Percentiles rank a stretch among this genome's conserved stretches.
phyloP scores from a whole-genome alignment of 1,140 invertebrate genomes.

The Papilio polytes region DNA sequence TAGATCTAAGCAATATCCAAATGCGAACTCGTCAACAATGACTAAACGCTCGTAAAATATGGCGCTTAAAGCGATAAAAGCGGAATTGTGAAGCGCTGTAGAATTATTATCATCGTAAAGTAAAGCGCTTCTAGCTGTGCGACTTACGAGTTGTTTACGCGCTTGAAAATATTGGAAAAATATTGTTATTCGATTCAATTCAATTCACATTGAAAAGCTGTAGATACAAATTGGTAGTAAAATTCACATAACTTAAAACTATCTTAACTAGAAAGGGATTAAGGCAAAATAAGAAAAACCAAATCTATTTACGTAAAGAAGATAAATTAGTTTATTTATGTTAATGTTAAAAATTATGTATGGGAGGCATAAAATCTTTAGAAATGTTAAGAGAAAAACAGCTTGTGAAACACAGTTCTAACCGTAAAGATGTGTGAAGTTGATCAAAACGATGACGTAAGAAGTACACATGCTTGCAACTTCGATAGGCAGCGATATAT shows the following conservation, averaged over 20 bases:
- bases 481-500: slow-evolving; percentile 61
- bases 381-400: neutral
- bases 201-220: slow-evolving; percentile 6
- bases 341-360: too few species aligned
- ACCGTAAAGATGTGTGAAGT: slow-evolving; percentile 72
- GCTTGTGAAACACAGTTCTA: slow-evolving; percentile 11
- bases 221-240: neutral
- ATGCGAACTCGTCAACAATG: slow-evolving; percentile 37
- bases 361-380: too few species aligned
- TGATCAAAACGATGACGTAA: slow-evolving; percentile 72
- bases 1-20: slow-evolving; percentile 33
- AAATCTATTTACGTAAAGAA: too few species aligned
- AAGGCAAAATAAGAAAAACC: neutral
- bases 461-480: slow-evolving; percentile 65
- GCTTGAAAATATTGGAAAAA: slow-evolving; percentile 35
- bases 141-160: slow-evolving; percentile 36
- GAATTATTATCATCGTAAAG: slow-evolving; percentile 40
- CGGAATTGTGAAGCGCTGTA: slow-evolving; percentile 17
- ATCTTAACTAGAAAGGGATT: neutral
- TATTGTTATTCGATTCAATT: slow-evolving; percentile 37
- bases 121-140: slow-evolving; percentile 23
- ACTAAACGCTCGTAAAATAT: slow-evolving; percentile 39
- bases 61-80: slow-evolving; percentile 32
- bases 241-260: neutral
- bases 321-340: too few species aligned